Percentiles rank a stretch among this genome's conserved stretches.
phyloP scores from a whole-genome alignment of 2,797 vertebrate species.

The Parotocinclus haroldoi region DNA sequence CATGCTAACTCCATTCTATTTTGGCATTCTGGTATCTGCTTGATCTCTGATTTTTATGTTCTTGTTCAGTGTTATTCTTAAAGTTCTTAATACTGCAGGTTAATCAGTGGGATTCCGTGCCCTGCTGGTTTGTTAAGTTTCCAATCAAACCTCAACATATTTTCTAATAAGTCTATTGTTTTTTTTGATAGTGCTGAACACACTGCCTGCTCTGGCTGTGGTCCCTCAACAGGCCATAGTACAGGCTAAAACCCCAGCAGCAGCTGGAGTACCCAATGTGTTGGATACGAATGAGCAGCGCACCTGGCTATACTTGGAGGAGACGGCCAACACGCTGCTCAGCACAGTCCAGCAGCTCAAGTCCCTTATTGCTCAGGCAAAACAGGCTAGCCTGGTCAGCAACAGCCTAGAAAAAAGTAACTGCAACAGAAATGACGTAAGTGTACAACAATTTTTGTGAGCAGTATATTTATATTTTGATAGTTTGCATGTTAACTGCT shows the following conservation, averaged over 20 bases:
- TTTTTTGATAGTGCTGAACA: constrained; percentile 74
- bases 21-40: too few species aligned
- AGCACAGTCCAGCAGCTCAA: constrained; percentile 91
- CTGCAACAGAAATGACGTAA: constrained; percentile 82
- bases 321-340: constrained; percentile 87
- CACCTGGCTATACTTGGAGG: constrained; percentile 90
- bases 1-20: too few species aligned
- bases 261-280: constrained; percentile 51
- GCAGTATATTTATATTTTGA: too few species aligned
- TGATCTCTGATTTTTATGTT: too few species aligned
- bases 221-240: constrained; percentile 63
- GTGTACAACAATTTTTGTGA: too few species aligned
- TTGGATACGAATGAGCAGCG: constrained; percentile 76
- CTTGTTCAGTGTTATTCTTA: too few species aligned
- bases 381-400: constrained; percentile 70
- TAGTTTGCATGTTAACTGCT: too few species aligned
- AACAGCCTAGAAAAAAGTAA: constrained; percentile 40
- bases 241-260: constrained; percentile 65
- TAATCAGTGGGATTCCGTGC: not conserved
- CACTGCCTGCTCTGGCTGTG: constrained; percentile 84
- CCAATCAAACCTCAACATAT: too few species aligned
- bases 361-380: constrained; percentile 86
- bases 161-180: not conserved
- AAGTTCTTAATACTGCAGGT: not conserved
- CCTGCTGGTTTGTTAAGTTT: not conserved